phyloP scores from a whole-genome alignment of 2,888 invertebrate genomes.

The Tineola bisselliella region DNA sequence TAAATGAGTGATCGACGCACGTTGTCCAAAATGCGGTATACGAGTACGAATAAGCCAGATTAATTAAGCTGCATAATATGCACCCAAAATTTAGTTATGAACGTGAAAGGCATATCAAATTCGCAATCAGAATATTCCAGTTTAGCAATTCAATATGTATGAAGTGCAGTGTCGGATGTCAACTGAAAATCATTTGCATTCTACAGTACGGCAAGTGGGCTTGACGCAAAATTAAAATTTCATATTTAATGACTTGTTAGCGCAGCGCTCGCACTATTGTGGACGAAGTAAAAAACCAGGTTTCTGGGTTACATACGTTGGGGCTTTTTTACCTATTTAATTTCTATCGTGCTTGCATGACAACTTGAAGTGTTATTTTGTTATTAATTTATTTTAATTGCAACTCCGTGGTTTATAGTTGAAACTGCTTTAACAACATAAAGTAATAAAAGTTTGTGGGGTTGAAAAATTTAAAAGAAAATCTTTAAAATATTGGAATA shows the following conservation, averaged over 20 bases:
- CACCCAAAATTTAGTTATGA: background rate
- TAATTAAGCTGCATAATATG: background rate
- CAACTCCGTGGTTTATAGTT: background rate
- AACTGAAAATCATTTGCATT: slow-evolving; percentile 17
- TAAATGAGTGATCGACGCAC: background rate
- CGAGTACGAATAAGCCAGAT: background rate
- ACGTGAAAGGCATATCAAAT: background rate
- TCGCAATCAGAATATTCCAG: background rate
- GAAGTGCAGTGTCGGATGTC: slow-evolving; percentile 2
- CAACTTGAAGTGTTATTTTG: background rate
- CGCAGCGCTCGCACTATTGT: slow-evolving; percentile 26
- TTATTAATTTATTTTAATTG: background rate
- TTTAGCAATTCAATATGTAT: slow-evolving; percentile 8
- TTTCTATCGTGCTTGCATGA: slow-evolving; percentile 5
- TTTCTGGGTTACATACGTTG: slow-evolving; percentile 19
- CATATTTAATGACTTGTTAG: slow-evolving; percentile 57
- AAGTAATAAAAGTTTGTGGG: too few species aligned
- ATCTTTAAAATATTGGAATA: too few species aligned
- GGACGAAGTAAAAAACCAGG: slow-evolving; percentile 22
- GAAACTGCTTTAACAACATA: too few species aligned
- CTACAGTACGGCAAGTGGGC: slow-evolving; percentile 22
- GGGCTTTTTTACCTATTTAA: slow-evolving; percentile 6
- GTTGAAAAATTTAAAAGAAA: too few species aligned
- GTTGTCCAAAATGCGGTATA: background rate
- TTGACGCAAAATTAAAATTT: slow-evolving; percentile 47